Evolutionary conservation across 2,888 invertebrate species (phyloP).

Genomic region (Thysanoteuthis rhombus): DNA sequence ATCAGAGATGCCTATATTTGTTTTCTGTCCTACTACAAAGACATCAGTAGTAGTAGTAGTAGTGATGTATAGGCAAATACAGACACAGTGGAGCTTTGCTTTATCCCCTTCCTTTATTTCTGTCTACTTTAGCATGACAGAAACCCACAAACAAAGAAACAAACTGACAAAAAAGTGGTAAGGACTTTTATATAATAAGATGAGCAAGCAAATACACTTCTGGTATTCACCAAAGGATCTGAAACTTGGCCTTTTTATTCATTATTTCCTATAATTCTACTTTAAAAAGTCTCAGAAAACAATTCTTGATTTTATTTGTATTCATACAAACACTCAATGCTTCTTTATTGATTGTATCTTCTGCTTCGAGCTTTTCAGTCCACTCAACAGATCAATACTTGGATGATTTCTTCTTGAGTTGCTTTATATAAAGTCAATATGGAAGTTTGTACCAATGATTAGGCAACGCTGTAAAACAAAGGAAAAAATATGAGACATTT

Average conservation of each 20-base stretch:
- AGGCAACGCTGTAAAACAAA: not conserved
- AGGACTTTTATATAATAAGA: not conserved
- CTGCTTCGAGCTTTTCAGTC: not conserved
- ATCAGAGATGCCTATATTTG: too few relatives aligned
- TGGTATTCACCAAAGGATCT: not conserved
- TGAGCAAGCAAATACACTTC: not conserved
- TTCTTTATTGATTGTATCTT: not conserved
- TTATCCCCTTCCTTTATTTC: too few relatives aligned
- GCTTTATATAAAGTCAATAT: not conserved
- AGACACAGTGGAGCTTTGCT: too few relatives aligned
- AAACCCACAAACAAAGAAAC: too few relatives aligned
- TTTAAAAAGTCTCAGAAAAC: not conserved
- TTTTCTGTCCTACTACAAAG: too few relatives aligned
- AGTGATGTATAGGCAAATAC: too few relatives aligned
- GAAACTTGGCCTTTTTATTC: not conserved
- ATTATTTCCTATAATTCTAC: not conserved
- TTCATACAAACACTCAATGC: not conserved
- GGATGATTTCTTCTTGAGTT: not conserved
- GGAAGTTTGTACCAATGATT: not conserved
- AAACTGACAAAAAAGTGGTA: too few relatives aligned
- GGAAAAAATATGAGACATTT: not conserved
- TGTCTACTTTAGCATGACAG: too few relatives aligned
- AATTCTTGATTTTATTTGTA: not conserved
- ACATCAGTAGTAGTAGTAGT: too few relatives aligned
- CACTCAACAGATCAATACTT: not conserved